These are phyloP conservation scores for Antrozous pallidus DNA, from an alignment of 2,797 vertebrate genomes.

Conservation along the genomic window DNA sequence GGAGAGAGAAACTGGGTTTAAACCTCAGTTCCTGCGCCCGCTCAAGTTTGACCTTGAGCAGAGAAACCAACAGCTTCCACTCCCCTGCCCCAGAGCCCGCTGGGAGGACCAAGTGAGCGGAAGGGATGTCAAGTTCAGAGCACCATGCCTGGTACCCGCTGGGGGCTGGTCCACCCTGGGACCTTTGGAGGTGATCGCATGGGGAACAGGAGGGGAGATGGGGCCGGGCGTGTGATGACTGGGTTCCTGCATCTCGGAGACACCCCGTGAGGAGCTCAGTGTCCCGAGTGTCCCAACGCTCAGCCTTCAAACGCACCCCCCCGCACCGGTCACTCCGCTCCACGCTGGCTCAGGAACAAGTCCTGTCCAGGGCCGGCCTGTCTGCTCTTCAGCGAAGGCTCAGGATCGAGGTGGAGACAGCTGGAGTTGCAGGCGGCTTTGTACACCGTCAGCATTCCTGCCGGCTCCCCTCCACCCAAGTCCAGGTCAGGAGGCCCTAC, in stretches of 20 bases:
- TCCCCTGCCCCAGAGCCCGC: not conserved
- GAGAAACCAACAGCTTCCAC: not conserved
- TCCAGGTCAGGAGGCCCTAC: not conserved
- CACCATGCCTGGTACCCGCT: accelerated
- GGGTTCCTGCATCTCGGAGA: not conserved
- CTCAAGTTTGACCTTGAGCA: not conserved
- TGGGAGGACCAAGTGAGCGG: not conserved
- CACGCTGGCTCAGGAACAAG: not conserved
- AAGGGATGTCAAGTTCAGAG: not conserved
- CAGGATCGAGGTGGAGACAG: not conserved
- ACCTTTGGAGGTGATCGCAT: not conserved
- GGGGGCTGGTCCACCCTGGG: not conserved
- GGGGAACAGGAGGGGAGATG: not conserved
- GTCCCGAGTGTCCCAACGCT: not conserved
- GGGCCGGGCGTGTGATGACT: accelerated
- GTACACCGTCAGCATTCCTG: accelerated
- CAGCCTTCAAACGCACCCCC: not conserved
- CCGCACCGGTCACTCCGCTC: accelerated
- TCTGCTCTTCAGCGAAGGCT: not conserved
- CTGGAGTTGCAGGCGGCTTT: not conserved
- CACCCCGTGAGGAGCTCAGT: no score
- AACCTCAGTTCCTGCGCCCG: not conserved
- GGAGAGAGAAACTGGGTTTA: not conserved
- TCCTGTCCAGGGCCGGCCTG: not conserved
- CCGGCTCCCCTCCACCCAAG: not conserved